Conservation (phyloP, 2,797 vertebrate genomes). For the Smutsia temminckii region DNA sequence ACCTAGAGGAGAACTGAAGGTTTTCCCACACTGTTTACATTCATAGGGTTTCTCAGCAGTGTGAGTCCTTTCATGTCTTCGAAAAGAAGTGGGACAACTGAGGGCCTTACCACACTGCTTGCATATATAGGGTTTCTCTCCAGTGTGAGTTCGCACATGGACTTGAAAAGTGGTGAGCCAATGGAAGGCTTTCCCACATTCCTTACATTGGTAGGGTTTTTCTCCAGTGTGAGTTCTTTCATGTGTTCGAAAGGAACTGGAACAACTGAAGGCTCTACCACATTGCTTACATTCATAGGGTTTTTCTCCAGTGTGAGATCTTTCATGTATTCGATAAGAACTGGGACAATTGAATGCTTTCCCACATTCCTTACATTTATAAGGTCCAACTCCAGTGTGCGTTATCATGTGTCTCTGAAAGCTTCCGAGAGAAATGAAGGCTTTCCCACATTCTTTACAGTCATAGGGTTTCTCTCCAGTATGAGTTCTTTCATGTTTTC, state of each 20-base stretch:
- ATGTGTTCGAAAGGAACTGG: conserved; percentile 74
- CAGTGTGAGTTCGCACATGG: conserved; percentile 66
- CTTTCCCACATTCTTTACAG: conserved; percentile 55
- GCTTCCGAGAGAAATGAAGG: conserved; percentile 67
- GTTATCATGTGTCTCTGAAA: conserved; percentile 74
- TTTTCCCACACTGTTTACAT: conserved; percentile 69
- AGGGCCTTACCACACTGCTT: conserved; percentile 73
- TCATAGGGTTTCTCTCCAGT: conserved; percentile 61
- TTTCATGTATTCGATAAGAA: conserved; percentile 60
- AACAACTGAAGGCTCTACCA: conserved; percentile 73
- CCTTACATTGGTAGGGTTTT: conserved; percentile 74
- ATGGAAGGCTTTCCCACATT: conserved; percentile 71
- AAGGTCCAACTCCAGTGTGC: conserved; percentile 77
- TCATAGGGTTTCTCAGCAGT: conserved; percentile 70
- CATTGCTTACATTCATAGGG: conserved; percentile 76
- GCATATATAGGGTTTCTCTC: conserved; percentile 73
- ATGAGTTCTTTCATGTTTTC: conserved; percentile 63
- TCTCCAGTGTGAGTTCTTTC: conserved; percentile 74
- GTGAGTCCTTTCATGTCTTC: conserved; percentile 71
- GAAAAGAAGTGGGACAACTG: conserved; percentile 71
- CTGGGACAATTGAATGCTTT: conserved; percentile 64
- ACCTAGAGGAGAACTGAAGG: conserved; percentile 67
- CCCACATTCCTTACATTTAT: conserved; percentile 73
- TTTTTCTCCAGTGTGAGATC: conserved; percentile 76
- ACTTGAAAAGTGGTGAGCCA: conserved; percentile 63